Conservation (phyloP, 2,113 vertebrate genomes). For the Guaruba guarouba region DNA sequence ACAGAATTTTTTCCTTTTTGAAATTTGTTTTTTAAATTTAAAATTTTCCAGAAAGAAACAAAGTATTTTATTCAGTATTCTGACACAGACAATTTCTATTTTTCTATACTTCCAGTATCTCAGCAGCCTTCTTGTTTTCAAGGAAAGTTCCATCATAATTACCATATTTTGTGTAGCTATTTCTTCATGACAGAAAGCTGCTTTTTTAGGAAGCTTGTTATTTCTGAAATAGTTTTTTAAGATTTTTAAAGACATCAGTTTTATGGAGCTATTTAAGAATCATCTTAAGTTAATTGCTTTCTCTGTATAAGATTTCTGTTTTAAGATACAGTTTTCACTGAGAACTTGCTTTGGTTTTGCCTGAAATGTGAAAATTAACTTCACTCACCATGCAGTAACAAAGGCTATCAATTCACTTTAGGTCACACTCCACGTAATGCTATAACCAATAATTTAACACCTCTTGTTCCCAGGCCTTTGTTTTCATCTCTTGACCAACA, state of each 20-base stretch:
- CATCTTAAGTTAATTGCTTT: background rate
- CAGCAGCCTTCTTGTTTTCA: background rate
- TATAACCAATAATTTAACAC: background rate
- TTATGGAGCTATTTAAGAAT: background rate
- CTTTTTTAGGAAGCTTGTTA: background rate
- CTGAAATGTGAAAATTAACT: background rate
- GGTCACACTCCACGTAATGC: background rate
- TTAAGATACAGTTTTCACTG: background rate
- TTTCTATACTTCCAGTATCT: background rate
- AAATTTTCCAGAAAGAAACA: background rate
- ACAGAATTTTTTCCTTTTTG: background rate
- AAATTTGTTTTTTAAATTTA: background rate
- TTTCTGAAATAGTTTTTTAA: background rate
- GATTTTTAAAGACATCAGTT: background rate
- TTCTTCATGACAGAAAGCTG: background rate
- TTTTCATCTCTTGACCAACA: background rate
- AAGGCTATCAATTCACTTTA: background rate
- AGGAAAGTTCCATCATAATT: background rate
- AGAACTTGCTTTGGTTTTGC: background rate
- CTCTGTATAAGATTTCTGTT: background rate
- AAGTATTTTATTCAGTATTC: background rate
- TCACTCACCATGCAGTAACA: background rate
- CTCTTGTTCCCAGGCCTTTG: background rate
- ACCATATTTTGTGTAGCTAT: background rate
- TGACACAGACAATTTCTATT: background rate